Evolutionary conservation across 2,888 invertebrate species (phyloP), one percentile per base, ranked within the genome.

Genomic region (Chirona hameri): DNA sequence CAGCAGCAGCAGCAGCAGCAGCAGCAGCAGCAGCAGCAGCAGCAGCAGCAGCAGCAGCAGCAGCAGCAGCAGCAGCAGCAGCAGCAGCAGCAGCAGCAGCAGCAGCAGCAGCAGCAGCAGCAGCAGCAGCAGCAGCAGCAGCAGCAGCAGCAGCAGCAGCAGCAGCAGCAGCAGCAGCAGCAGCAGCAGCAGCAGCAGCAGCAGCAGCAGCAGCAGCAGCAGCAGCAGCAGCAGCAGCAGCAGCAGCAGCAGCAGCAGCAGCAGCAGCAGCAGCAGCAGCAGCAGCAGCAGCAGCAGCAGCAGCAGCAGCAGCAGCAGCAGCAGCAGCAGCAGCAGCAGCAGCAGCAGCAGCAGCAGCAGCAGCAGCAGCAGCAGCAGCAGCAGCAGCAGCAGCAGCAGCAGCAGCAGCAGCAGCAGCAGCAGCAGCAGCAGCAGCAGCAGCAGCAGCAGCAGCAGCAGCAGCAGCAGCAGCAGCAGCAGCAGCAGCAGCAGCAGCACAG

Each of bases 11-110:
- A 80, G 81, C 81, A 80, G 81, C 81, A 80, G 81, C 81, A 80
- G 81, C 81, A 80, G 81, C 81, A 80, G 81, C 81, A 80, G 81
- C 81, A 80, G 81, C 81, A 80, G 81, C 81, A 80, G 81, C 81
- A 80, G 81, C 81, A 80, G 81, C 81, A 80, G 81, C 81, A 80
- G 81, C 81, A 80, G 81, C 81, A 80, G 81, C 81, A 80, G 81
- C 81, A 80, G 81, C 81, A 80, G 81, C 81, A 80, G 81, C 81
- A 80, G 81, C 81, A 80, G 81, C 81, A 80, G 81, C 81, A 80
- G 81, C 81, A 80, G 81, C 81, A 80, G 81, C 81, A 80, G 81
- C 81, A 80, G 81, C 81, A 80, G 81, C 81, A 80, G 81, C 81
- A 80, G 81, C 81, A 80, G 81, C 81, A 80, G 81, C 81, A 80